Conservation (phyloP, 2,888 invertebrate genomes). For the Ypsolopha sequella region DNA sequence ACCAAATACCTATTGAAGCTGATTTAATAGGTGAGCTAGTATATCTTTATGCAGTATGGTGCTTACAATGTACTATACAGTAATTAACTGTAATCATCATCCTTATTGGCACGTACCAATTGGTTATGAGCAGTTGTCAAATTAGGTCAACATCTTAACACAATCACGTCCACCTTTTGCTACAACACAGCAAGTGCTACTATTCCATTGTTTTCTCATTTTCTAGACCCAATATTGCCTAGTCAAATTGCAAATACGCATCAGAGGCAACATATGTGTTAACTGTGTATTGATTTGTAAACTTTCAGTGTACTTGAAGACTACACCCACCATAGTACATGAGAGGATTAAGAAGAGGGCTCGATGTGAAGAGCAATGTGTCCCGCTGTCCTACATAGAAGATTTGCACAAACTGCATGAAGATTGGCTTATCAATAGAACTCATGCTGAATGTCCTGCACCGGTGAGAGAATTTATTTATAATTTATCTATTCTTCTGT, state of each 20-base stretch:
- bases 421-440: slow-evolving; percentile 75
- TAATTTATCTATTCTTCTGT: not conserved
- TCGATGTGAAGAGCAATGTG: slow-evolving; percentile 84
- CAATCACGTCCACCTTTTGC: no score
- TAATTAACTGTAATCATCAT: no score
- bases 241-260: no score
- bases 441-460: slow-evolving; percentile 71
- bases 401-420: slow-evolving; percentile 84
- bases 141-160: no score
- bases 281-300: not conserved
- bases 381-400: slow-evolving; percentile 84
- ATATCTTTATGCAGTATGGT: no score
- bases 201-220: no score
- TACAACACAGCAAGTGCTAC: no score
- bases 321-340: slow-evolving; percentile 74
- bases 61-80: no score
- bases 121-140: no score
- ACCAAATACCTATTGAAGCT: slow-evolving; percentile 79
- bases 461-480: slow-evolving; percentile 58
- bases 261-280: not conserved
- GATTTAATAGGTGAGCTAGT: slow-evolving; percentile 80
- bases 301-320: slow-evolving; percentile 74
- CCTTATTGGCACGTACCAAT: no score
- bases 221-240: no score
- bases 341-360: slow-evolving; percentile 81